Evolutionary conservation across 1,140 invertebrate species (phyloP), one percentile per base, ranked within the genome.

Genomic region (Drosophila tropicalis): DNA sequence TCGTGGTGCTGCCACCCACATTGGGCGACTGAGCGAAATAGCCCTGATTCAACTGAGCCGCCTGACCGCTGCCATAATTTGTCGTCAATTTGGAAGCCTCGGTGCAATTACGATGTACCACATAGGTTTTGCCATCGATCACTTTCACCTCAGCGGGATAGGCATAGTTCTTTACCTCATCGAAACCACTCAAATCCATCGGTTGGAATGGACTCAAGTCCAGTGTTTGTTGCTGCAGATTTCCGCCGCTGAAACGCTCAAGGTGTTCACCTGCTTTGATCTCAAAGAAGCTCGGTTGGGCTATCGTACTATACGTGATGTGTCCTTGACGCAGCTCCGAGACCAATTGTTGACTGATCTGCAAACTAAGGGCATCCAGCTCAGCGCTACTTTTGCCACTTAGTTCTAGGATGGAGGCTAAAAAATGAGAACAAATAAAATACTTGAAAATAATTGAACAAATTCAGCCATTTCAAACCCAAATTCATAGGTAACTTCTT

Each of bases 61-160:
- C 17, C 10, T 51, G 44, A 51, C 19, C 70, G 22, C 54, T 72
- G 0, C 62, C 62, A 12, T 60, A 81, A 22, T 25, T 67, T 7
- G 58, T 76, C 0, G 80, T 70, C n/a, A 90, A 5, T 10, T 70
- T 87, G 2, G 72, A 79, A 19, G 91, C 90, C 56, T 91, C 90
- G 0, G 91, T 91, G 34, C 81, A 89, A 55, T 92, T 92, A 7
- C 90, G 81, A 61, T 92, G 90, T 44, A 91, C 91, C 7, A 91
- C 72, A 60, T 83, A 91, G 5, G 89, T 90, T 41, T 92, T 89
- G 25, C 91, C 91, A 54, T 86, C 76, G 39, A 92, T 75, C 6
- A 91, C 81, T 58, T 91, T 92, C 1, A 92, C 89, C 61, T 91
- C 90, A 4, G 91, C 70, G 1, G 91, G 91, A 25, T 91, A 92